Evolutionary conservation across 1,140 invertebrate genomes (phyloP), one percentile per base, ranked within the genome.

Genomic region (Drosophila pseudoananassae): DNA sequence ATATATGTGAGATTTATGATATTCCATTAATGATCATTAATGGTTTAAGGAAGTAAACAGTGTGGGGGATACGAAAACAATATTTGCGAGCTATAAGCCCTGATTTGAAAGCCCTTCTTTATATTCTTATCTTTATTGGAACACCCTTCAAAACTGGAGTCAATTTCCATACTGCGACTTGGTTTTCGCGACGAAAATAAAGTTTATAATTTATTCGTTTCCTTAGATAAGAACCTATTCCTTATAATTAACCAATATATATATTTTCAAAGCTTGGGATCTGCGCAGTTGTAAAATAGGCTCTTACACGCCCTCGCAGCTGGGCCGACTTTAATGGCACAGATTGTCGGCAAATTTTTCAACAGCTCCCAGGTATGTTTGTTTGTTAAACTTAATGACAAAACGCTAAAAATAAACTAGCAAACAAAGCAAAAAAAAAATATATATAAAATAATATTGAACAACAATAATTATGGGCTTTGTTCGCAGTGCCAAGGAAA

Each of bases 371-470:
- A 60, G 33, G 36, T 59, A 54, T 54, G 65, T 68, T 87, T 85
- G 78, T 87, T 87, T 87, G 83, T 65, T 87, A 88, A 87, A 88
- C 78, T 83, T 87, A 83, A 88, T 88, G 83, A 83, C 83, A 88
- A 88, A 88, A 83, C 40, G 65, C 78, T 87, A 87, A 83, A 87
- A 88, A 87, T 87, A 87, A 75, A 53, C 33, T 40, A 72, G 70
- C 46, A 65, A 75, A 74, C 29, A 51, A 63, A 50, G 68, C 45
- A 33, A 46, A 55, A 70, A 45, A 75, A 55, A 31, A 63, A 59
- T 33, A n/a, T n/a, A n/a, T n/a, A n/a, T n/a, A 49, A 20, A 20
- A 20, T 36, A 29, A 27, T 33, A 23, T 9, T 51, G 31, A 60
- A 45, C 38, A 66, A 15, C 55, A 53, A 61, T 66, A 76, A 65